Percentiles rank a stretch among this genome's conserved stretches.
Conservation (phyloP, 1,140 invertebrate species). For the Dendrolimus kikuchii region DNA sequence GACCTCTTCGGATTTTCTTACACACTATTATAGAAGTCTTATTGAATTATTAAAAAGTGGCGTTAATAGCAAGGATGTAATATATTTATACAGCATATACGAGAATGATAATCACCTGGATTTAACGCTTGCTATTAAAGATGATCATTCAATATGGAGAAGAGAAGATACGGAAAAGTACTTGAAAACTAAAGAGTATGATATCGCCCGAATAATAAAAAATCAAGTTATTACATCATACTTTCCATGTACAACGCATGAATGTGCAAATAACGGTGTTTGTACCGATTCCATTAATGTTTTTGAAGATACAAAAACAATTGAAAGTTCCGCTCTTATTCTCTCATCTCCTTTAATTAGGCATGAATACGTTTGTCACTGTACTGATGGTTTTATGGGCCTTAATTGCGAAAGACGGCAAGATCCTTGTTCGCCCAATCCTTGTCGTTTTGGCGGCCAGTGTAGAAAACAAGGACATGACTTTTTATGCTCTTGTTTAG, state of each 20-base stretch:
- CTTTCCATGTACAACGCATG: conserved; percentile 79
- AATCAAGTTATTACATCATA: conserved; percentile 76
- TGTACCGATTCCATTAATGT: conserved; percentile 84
- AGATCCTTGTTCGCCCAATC: conserved; percentile 93
- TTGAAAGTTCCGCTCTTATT: conserved; percentile 84
- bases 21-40: conserved; percentile 81
- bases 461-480: conserved; percentile 87
- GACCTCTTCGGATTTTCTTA: conserved; percentile 82
- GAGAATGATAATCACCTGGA: conserved; percentile 78
- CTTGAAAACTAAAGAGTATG: conserved; percentile 75
- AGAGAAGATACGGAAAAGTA: conserved; percentile 77
- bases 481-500: conserved; percentile 86
- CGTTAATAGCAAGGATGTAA: conserved; percentile 75
- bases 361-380: conserved; percentile 86
- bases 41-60: conserved; percentile 79
- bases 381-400: conserved; percentile 85
- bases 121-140: conserved; percentile 78
- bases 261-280: conserved; percentile 83
- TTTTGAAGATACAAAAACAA: conserved; percentile 78
- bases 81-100: conserved; percentile 83
- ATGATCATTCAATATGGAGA: conserved; percentile 72
- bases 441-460: conserved; percentile 85
- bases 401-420: conserved; percentile 85
- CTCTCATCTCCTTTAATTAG: conserved; percentile 85
- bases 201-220: conserved; percentile 76